Conservation (phyloP, 2,113 vertebrate genomes). For the Chinchilla lanigera region DNA sequence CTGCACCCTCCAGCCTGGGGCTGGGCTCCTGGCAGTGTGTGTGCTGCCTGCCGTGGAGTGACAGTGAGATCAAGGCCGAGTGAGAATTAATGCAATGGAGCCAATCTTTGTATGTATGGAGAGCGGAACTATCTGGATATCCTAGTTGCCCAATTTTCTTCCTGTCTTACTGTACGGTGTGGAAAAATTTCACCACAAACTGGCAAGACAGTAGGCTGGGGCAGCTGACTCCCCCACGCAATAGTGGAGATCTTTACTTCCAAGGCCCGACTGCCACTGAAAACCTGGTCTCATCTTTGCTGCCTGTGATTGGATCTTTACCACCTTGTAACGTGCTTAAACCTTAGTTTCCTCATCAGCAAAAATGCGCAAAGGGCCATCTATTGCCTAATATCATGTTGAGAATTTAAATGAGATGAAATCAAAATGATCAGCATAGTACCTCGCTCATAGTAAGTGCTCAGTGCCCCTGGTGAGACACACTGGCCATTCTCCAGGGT, state of each 20-base stretch:
- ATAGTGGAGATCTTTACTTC: background rate
- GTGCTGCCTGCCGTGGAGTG: background rate
- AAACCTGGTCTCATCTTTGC: background rate
- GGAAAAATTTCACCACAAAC: too few relatives aligned
- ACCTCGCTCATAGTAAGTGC: background rate
- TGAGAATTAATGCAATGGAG: background rate
- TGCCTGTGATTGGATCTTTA: background rate
- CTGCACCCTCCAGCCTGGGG: background rate
- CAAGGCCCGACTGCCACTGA: background rate
- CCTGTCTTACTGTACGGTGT: background rate
- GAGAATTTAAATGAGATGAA: background rate
- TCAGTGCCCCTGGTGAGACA: background rate
- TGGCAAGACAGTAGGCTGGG: background rate
- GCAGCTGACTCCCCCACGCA: background rate
- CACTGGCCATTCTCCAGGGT: background rate
- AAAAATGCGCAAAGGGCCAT: background rate
- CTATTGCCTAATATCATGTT: background rate
- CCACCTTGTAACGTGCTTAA: background rate
- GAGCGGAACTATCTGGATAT: background rate
- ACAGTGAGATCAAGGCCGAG: background rate
- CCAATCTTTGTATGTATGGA: background rate
- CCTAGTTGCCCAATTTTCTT: background rate
- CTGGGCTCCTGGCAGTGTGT: too few relatives aligned
- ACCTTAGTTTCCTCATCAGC: background rate
- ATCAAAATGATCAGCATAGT: background rate